Evolutionary conservation across 1,140 invertebrate genomes (phyloP).

Genomic region (Zeugodacus cucurbitae): DNA sequence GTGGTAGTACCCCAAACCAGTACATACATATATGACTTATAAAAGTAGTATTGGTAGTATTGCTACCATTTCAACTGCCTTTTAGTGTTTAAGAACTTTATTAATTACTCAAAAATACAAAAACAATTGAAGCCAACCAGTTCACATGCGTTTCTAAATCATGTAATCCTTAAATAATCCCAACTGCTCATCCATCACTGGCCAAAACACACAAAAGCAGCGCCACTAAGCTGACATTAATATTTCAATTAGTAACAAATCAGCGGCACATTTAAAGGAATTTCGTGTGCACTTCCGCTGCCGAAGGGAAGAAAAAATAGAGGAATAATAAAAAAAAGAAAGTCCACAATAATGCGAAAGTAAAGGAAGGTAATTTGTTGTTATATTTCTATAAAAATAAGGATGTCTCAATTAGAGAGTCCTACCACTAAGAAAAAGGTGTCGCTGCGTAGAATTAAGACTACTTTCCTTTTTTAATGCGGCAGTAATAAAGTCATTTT

Average conservation of each 20-base stretch:
- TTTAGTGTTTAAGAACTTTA: no score
- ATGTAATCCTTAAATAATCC: neutral
- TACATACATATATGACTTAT: no score
- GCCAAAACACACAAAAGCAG: neutral
- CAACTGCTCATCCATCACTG: neutral
- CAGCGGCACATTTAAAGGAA: neutral
- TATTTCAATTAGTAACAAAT: conserved; percentile 19
- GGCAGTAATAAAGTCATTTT: neutral
- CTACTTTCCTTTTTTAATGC: neutral
- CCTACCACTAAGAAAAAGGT: neutral
- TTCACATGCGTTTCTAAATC: neutral
- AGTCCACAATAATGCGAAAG: neutral
- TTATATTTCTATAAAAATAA: neutral
- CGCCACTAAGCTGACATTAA: conserved; percentile 22
- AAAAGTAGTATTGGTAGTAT: no score
- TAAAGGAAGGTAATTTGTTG: neutral
- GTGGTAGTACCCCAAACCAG: no score
- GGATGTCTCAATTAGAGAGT: conserved; percentile 16
- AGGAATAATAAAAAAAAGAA: neutral
- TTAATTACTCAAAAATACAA: no score
- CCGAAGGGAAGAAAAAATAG: neutral
- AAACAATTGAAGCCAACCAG: no score
- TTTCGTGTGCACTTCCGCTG: neutral
- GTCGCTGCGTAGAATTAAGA: neutral
- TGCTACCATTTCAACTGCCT: no score